Percentiles rank a stretch among this genome's conserved stretches.
Evolutionary conservation across 2,797 vertebrate genomes (phyloP).

Genomic region (Parauchenoglanis punctatus): DNA sequence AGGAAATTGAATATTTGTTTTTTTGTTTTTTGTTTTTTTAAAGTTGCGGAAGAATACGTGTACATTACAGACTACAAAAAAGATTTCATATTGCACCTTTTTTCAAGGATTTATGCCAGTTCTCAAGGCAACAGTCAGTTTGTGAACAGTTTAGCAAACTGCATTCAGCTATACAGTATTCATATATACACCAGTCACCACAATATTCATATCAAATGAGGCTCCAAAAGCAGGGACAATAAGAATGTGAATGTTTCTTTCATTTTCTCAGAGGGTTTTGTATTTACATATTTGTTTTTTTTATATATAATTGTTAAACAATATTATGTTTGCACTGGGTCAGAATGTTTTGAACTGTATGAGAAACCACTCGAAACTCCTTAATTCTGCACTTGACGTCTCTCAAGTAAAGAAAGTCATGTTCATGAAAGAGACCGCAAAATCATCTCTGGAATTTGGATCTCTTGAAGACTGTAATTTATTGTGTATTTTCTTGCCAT

Average conservation of each 20-base stretch:
- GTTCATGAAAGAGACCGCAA: constrained; percentile 46
- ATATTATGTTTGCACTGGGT: constrained; percentile 73
- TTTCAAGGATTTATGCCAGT: constrained; percentile 45
- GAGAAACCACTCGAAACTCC: constrained; percentile 53
- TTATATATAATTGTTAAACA: background rate
- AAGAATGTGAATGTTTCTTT: constrained; percentile 58
- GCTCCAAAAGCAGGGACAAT: constrained; percentile 50
- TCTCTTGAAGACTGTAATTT: constrained; percentile 57
- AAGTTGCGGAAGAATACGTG: background rate
- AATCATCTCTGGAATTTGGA: constrained; percentile 36
- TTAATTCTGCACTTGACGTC: constrained; percentile 51
- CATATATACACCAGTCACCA: constrained; percentile 45
- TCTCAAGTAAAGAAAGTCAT: constrained; percentile 39
- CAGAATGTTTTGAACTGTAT: constrained; percentile 57
- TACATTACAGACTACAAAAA: constrained; percentile 34
- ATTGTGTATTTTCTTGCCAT: constrained; percentile 48
- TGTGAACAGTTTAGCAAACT: constrained; percentile 46
- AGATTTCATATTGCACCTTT: constrained; percentile 36
- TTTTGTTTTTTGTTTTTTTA: background rate
- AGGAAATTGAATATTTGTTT: background rate
- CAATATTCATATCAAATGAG: constrained; percentile 50
- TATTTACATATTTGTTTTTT: constrained; percentile 52
- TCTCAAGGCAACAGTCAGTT: constrained; percentile 59
- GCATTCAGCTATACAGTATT: constrained; percentile 63
- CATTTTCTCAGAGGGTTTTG: constrained; percentile 45